phyloP scores from a whole-genome alignment of 2,113 vertebrate species.

The Planiliza haematocheilus region DNA sequence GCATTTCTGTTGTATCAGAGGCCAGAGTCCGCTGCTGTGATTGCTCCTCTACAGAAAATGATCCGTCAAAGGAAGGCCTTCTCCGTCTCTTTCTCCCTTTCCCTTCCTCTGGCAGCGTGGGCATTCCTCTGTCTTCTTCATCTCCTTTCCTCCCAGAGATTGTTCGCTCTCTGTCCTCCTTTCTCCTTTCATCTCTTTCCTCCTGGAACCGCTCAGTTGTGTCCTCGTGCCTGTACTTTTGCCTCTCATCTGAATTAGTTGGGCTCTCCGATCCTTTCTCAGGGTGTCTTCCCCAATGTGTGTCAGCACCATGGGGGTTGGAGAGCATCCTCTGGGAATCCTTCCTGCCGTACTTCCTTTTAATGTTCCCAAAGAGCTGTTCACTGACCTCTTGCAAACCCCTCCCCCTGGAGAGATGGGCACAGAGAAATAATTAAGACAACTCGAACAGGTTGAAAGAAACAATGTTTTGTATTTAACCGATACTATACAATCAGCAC shows the following conservation, averaged over 20 bases:
- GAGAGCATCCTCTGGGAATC: slow-evolving; percentile 86
- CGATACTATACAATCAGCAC: background rate
- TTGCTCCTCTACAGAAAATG: slow-evolving; percentile 83
- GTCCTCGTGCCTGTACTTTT: slow-evolving; percentile 85
- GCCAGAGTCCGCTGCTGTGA: slow-evolving; percentile 82
- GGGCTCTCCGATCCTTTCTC: slow-evolving; percentile 88
- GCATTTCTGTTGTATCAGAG: slow-evolving; percentile 83
- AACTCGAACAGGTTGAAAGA: slow-evolving; percentile 39
- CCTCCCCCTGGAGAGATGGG: slow-evolving; percentile 83
- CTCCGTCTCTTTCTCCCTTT: slow-evolving; percentile 91
- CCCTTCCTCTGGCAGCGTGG: slow-evolving; percentile 88
- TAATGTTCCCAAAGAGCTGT: slow-evolving; percentile 86
- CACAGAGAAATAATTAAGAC: slow-evolving; percentile 42
- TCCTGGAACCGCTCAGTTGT: slow-evolving; percentile 71
- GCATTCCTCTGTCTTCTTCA: slow-evolving; percentile 86
- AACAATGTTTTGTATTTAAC: slow-evolving; percentile 17
- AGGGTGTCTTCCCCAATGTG: slow-evolving; percentile 88
- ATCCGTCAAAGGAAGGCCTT: slow-evolving; percentile 88
- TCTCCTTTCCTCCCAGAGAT: slow-evolving; percentile 78
- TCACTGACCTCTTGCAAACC: slow-evolving; percentile 87
- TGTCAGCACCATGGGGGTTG: slow-evolving; percentile 84
- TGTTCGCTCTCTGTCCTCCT: slow-evolving; percentile 76
- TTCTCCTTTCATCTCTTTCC: slow-evolving; percentile 80
- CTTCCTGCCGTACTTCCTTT: slow-evolving; percentile 95
- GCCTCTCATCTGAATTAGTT: slow-evolving; percentile 86